phyloP scores from a whole-genome alignment of 2,888 invertebrate genomes.

The Tachystola acroxantha region DNA sequence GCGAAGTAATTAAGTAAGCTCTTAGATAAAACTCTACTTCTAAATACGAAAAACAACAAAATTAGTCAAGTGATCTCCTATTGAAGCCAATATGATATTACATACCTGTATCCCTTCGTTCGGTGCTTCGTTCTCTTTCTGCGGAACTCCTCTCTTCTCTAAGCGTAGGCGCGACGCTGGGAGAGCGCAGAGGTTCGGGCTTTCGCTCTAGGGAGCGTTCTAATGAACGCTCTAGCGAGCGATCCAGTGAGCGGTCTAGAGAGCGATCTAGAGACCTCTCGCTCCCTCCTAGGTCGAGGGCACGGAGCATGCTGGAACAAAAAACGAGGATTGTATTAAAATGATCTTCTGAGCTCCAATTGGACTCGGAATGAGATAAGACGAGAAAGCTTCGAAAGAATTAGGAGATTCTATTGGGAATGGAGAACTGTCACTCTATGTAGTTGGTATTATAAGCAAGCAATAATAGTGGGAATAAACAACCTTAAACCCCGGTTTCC shows the following conservation, averaged over 20 bases:
- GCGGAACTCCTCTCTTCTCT: conserved; percentile 47
- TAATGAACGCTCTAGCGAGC: conserved; percentile 36
- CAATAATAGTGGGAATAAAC: too few relatives aligned
- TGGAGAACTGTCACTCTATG: too few relatives aligned
- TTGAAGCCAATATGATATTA: not conserved
- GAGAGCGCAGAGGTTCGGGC: conserved; percentile 72
- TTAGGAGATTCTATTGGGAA: too few relatives aligned
- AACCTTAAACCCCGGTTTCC: too few relatives aligned
- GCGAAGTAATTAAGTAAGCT: too few relatives aligned
- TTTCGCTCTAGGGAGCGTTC: conserved; percentile 43
- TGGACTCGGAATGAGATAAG: conserved; percentile 22
- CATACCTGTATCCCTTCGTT: conserved; percentile 3
- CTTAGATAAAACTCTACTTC: too few relatives aligned
- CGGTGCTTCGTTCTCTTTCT: conserved; percentile 23
- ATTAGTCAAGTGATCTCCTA: conserved; percentile 12
- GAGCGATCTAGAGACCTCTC: conserved; percentile 30
- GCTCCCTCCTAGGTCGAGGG: conserved; percentile 81
- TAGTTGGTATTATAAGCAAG: too few relatives aligned
- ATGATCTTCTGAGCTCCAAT: too few relatives aligned
- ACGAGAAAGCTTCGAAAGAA: not conserved
- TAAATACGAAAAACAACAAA: too few relatives aligned
- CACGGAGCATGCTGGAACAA: conserved; percentile 83
- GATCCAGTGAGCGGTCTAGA: conserved; percentile 32
- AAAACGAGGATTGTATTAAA: too few relatives aligned
- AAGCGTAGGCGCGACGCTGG: conserved; percentile 42